phyloP scores from a whole-genome alignment of 2,888 invertebrate species.

The Eupithecia tripunctaria region DNA sequence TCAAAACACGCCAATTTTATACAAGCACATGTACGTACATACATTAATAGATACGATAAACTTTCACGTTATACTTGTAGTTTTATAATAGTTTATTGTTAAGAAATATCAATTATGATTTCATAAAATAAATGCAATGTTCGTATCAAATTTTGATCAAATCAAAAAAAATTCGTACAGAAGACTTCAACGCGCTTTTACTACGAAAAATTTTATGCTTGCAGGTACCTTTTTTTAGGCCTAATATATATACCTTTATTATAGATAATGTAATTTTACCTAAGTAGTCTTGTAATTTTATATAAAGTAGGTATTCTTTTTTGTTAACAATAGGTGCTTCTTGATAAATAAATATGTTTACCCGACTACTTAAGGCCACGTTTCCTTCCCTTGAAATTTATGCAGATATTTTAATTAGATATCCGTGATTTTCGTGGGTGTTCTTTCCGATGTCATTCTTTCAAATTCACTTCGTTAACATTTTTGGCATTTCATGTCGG shows the following conservation, averaged over 20 bases:
- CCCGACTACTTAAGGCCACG: background rate
- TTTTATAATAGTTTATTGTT: background rate
- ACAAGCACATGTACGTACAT: no score
- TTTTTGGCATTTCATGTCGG: background rate
- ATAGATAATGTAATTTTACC: background rate
- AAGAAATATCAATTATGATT: background rate
- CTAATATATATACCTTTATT: no score
- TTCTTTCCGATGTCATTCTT: background rate
- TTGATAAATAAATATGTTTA: background rate
- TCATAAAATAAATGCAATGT: background rate
- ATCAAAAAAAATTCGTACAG: background rate
- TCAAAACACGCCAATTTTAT: no score
- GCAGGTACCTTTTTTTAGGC: no score
- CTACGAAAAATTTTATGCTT: background rate
- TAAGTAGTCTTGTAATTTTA: background rate
- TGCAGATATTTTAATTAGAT: constrained; percentile 8
- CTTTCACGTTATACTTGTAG: no score
- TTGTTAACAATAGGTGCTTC: background rate
- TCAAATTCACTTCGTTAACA: background rate
- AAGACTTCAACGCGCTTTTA: background rate
- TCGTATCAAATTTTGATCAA: background rate
- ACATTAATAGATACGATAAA: no score
- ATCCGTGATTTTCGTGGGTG: background rate
- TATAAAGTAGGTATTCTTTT: no score
- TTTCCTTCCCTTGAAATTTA: background rate